Conservation (phyloP, 2,113 vertebrate genomes). For the Neolamprologus variostigma region DNA sequence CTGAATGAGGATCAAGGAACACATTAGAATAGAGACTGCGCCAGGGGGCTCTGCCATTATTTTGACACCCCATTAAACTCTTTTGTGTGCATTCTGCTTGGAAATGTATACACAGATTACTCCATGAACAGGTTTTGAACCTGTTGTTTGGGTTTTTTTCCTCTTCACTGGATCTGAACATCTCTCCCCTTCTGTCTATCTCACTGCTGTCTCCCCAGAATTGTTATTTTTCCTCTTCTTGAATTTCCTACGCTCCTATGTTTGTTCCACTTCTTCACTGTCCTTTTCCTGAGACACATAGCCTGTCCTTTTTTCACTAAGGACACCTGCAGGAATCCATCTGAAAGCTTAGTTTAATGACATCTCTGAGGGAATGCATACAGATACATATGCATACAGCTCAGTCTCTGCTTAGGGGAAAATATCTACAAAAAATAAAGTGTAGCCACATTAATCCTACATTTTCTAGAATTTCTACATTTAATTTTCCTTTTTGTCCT, state of each 20-base stretch:
- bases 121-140: not conserved
- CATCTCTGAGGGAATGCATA: not conserved
- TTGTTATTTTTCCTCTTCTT: constrained; percentile 31
- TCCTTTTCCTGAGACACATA: not conserved
- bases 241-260: constrained; percentile 11
- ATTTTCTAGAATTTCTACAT: not conserved
- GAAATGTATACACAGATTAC: not conserved
- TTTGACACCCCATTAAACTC: not conserved
- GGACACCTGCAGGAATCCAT: not conserved
- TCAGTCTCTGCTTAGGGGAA: not conserved
- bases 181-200: not conserved
- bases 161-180: not conserved
- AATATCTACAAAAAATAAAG: not conserved
- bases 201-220: not conserved
- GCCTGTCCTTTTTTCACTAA: not conserved
- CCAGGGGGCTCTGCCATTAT: not conserved
- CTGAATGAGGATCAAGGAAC: not conserved
- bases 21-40: not conserved
- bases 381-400: not conserved
- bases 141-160: not conserved
- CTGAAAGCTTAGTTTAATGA: not conserved
- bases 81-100: not conserved
- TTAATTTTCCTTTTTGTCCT: not conserved
- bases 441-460: not conserved
- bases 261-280: not conserved